Percentiles rank a stretch among this genome's conserved stretches.
Conservation (phyloP, 2,888 invertebrate species). For the Dicranocentrus wangi region DNA sequence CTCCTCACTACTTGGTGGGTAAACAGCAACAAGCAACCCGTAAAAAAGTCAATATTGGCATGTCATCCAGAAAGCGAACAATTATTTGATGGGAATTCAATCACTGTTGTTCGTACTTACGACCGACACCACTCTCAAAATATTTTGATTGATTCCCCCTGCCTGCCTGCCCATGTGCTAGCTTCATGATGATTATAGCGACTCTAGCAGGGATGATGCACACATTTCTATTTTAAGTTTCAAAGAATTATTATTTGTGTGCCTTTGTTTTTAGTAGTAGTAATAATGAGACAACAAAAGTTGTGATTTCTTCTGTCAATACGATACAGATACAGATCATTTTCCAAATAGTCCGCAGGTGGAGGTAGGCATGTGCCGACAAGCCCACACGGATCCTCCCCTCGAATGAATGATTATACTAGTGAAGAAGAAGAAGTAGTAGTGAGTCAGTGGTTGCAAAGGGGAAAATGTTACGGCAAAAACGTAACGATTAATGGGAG, state of each 20-base stretch:
- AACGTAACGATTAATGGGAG: slow-evolving; percentile 11
- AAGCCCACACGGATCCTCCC: neutral
- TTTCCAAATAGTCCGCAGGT: slow-evolving; percentile 30
- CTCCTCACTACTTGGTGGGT: neutral
- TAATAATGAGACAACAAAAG: neutral
- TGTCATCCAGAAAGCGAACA: slow-evolving; percentile 28
- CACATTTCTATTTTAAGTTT: slow-evolving; percentile 52
- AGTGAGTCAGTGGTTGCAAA: too few relatives aligned
- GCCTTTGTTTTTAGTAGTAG: neutral
- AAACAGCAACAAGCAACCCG: slow-evolving; percentile 22
- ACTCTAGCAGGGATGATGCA: neutral
- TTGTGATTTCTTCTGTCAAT: slow-evolving; percentile 9
- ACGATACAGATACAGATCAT: too few relatives aligned
- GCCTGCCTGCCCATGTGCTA: slow-evolving; percentile 40
- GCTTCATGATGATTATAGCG: slow-evolving; percentile 47
- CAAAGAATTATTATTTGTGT: neutral
- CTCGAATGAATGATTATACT: too few relatives aligned
- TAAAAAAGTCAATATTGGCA: slow-evolving; percentile 51
- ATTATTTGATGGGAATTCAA: slow-evolving; percentile 21
- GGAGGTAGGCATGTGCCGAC: slow-evolving; percentile 28
- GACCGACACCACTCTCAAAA: neutral
- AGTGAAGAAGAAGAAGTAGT: too few relatives aligned
- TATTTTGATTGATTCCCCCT: slow-evolving; percentile 4
- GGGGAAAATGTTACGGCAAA: neutral
- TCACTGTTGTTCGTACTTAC: too few relatives aligned